Percentiles rank a stretch among this genome's conserved stretches.
Conservation (phyloP, 2,888 invertebrate species). For the Synergus laeviventris region DNA sequence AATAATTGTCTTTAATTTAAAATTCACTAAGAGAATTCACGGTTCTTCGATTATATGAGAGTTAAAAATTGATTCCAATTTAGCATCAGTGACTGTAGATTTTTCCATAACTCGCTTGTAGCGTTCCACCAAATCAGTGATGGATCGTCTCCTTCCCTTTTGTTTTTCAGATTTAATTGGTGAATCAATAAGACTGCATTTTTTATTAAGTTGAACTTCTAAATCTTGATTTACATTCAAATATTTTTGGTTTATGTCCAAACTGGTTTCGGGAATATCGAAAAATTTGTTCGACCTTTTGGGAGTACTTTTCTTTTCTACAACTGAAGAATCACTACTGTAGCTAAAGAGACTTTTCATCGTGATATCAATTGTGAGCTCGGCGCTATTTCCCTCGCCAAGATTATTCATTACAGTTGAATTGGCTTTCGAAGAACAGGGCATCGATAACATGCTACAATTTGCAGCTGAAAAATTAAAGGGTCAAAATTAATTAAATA, state of each 20-base stretch:
- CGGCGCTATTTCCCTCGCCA: slow-evolving; percentile 56
- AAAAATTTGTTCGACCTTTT: slow-evolving; percentile 43
- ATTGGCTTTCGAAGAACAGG: slow-evolving; percentile 59
- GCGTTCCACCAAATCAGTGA: slow-evolving; percentile 70
- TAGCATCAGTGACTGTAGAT: not conserved
- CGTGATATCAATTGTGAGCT: slow-evolving; percentile 56
- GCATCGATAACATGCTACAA: slow-evolving; percentile 57
- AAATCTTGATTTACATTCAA: slow-evolving; percentile 15
- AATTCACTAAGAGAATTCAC: not conserved
- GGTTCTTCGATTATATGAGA: slow-evolving; percentile 6
- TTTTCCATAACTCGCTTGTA: slow-evolving; percentile 57
- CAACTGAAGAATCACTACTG: slow-evolving; percentile 3
- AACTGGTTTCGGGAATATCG: slow-evolving; percentile 42
- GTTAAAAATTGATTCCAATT: slow-evolving; percentile 24
- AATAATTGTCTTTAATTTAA: not conserved
- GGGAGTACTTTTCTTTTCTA: slow-evolving; percentile 52
- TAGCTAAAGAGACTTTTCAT: slow-evolving; percentile 50
- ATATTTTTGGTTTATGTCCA: slow-evolving; percentile 44
- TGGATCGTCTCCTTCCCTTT: slow-evolving; percentile 60
- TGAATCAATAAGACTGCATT: slow-evolving; percentile 18
- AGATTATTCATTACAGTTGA: slow-evolving; percentile 59
- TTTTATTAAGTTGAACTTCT: slow-evolving; percentile 45
- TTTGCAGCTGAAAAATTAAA: slow-evolving; percentile 57
- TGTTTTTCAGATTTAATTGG: not conserved
- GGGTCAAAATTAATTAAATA: slow-evolving; percentile 41